Evolutionary conservation across 2,888 invertebrate species (phyloP), one percentile per base, ranked within the genome.

Genomic region (Meteorus colon): DNA sequence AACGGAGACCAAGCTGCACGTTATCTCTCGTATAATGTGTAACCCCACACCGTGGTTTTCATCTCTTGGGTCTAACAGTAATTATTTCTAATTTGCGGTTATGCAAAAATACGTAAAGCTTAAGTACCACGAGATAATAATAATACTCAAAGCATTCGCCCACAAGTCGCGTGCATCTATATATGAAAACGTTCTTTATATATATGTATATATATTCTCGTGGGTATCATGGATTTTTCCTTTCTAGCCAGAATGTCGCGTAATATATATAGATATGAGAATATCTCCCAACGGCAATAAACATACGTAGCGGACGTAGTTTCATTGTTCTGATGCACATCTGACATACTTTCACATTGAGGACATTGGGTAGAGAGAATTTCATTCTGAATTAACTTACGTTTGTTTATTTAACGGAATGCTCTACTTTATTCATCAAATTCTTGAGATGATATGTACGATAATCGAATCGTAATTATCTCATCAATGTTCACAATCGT

Each of bases 1-100:
- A 55, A 19, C 10, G n/a, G n/a, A 55, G 55, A 55, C 55, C 55
- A 55, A 8, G 6, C 19, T 8, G 55, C 55, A 5, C 55, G 55
- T 55, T 55, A 55, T 55, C 55, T 55, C 24, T 48, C 16, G 48
- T 48, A 48, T 48, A 48, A 48, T n/a, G 19, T 19, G 55, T 55
- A 55, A 55, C 55, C 62, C 31, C 8, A 55, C 55, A 8, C 55
- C 55, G 55, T 19, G 55, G 19, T 55, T 68, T 66, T 41, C 67
- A 55, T 82, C 84, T 83, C 85, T 45, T 62, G 82, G 82, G 86
- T 79, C 80, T 81, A 82, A 86, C 84, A 82, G 82, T 81, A 86
- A 85, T 86, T 86, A 86, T 82, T 86, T 86, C 83, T 85, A 86
- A 86, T 86, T 86, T 84, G 85, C 81, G 82, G 83, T 85, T 84